phyloP scores from a whole-genome alignment of 2,113 vertebrate genomes.

The Loxodonta africana region DNA sequence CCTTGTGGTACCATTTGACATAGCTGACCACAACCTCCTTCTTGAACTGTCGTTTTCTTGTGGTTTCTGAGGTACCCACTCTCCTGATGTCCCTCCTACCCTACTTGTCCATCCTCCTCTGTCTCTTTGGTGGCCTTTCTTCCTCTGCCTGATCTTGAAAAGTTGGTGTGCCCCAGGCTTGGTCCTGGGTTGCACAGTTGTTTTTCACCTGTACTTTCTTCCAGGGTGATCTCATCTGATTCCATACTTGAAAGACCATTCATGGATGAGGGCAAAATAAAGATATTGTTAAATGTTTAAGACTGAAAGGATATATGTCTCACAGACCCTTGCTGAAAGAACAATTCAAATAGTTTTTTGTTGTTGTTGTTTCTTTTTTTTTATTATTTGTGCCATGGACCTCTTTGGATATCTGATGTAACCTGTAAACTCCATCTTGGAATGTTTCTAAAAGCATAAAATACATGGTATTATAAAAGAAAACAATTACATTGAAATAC shows the following conservation, averaged over 20 bases:
- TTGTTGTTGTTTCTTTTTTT: not conserved
- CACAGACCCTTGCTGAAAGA: not conserved
- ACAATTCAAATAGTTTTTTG: not conserved
- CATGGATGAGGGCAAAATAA: not conserved
- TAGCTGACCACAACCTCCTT: not conserved
- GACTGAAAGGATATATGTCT: not conserved
- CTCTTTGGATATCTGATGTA: not conserved
- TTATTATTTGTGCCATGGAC: not conserved
- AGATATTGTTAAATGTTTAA: constrained; percentile 1
- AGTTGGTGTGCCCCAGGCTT: not conserved
- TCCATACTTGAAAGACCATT: not conserved
- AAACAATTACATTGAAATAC: constrained; percentile 1
- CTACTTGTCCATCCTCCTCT: not conserved
- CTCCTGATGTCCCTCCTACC: not conserved
- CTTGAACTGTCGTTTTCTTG: not conserved
- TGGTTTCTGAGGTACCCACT: not conserved
- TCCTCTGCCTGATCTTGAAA: not conserved
- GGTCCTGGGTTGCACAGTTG: not conserved
- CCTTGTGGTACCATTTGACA: not conserved
- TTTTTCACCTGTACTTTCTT: not conserved
- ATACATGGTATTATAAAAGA: not conserved
- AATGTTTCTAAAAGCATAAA: not conserved
- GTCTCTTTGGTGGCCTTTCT: not conserved
- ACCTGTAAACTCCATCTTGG: not conserved
- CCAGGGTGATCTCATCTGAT: not conserved